Conservation (phyloP, 2,797 vertebrate genomes). For the Lutjanus argentimaculatus region DNA sequence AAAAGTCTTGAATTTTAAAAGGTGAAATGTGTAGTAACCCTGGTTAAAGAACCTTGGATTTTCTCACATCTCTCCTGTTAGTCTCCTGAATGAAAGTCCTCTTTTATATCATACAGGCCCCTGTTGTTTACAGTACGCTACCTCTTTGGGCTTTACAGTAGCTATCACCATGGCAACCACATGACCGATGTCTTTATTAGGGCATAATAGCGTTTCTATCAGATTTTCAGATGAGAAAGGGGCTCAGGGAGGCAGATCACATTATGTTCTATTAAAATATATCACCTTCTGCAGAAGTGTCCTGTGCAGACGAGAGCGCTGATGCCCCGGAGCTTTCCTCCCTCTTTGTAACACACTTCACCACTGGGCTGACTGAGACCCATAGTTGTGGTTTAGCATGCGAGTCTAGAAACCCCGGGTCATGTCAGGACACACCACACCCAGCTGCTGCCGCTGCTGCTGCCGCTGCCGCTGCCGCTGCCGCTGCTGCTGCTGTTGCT, state of each 20-base stretch:
- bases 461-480: constrained; percentile 42
- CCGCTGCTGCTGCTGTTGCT: constrained; percentile 46
- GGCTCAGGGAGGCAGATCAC: constrained; percentile 51
- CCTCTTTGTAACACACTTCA: constrained; percentile 51
- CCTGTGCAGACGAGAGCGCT: constrained; percentile 60
- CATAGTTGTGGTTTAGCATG: constrained; percentile 75
- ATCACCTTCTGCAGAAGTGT: constrained; percentile 60
- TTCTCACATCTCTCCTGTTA: constrained; percentile 18
- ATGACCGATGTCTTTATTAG: constrained; percentile 62
- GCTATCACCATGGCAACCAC: constrained; percentile 77
- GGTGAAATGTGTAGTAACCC: no score
- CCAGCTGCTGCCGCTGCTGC: constrained; percentile 56
- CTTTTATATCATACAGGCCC: constrained; percentile 39
- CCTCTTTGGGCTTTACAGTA: constrained; percentile 56
- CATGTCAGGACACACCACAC: constrained; percentile 73
- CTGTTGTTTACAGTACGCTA: constrained; percentile 60
- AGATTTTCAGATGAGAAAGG: constrained; percentile 64
- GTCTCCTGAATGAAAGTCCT: constrained; percentile 37
- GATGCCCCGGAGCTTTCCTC: constrained; percentile 42
- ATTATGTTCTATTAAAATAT: constrained; percentile 62
- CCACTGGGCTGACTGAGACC: constrained; percentile 55
- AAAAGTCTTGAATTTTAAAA: no score
- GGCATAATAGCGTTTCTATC: constrained; percentile 71
- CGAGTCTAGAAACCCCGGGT: constrained; percentile 63
- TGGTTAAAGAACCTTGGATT: neutral